phyloP scores from a whole-genome alignment of 2,113 vertebrate genomes.

The Triplophysa rosa region DNA sequence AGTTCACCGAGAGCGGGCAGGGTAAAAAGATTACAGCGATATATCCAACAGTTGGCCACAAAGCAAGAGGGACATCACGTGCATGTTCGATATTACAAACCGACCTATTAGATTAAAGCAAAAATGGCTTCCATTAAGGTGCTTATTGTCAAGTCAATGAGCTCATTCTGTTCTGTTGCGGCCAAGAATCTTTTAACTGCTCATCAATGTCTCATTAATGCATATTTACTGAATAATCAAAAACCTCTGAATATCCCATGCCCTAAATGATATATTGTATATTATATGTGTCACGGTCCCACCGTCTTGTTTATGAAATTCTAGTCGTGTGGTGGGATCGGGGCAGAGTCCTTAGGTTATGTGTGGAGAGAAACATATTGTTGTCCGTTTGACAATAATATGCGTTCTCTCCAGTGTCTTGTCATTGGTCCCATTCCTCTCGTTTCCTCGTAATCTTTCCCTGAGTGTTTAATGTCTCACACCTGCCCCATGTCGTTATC shows the following conservation, averaged over 20 bases:
- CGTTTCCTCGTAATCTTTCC: too few relatives aligned
- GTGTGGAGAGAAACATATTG: too few relatives aligned
- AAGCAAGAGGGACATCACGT: not conserved
- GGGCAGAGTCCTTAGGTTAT: too few relatives aligned
- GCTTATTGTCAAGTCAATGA: constrained; percentile 65
- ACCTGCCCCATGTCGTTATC: too few relatives aligned
- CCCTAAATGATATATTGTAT: not conserved
- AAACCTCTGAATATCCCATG: constrained; percentile 45
- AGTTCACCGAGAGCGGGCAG: constrained; percentile 9
- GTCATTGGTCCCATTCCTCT: too few relatives aligned
- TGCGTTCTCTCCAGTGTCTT: too few relatives aligned
- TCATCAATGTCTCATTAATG: constrained; percentile 73
- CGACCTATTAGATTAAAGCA: not conserved
- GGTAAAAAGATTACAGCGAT: constrained; percentile 14
- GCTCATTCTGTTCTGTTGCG: constrained; percentile 20
- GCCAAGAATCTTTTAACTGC: not conserved
- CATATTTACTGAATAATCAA: constrained; percentile 77
- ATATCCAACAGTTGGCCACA: constrained; percentile 19
- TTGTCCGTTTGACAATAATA: too few relatives aligned
- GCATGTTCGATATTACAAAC: constrained; percentile 3
- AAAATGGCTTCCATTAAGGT: constrained; percentile 16
- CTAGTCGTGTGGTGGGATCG: too few relatives aligned
- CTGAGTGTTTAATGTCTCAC: too few relatives aligned
- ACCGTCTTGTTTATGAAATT: too few relatives aligned
- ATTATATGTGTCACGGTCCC: too few relatives aligned